A percentile compares a stretch with the other conserved stretches of the same genome.
These are phyloP conservation scores for Tyria jacobaeae DNA, from an alignment of 2,888 invertebrate species.

Conservation along the genomic window DNA sequence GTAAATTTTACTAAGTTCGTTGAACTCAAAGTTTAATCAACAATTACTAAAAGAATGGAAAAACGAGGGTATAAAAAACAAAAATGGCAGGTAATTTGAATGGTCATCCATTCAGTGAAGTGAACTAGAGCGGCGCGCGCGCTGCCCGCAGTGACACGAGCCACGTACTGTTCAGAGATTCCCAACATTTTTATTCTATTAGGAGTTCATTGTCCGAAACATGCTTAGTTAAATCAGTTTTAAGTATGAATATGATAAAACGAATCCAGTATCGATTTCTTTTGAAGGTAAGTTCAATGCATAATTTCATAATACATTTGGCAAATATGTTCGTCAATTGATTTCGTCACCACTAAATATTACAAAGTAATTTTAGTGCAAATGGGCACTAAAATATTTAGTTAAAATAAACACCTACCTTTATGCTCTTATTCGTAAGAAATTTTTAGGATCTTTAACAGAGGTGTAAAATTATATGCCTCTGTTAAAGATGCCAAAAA, in stretches of 20 bases:
- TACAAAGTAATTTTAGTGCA: conserved; percentile 17
- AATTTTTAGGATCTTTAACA: not conserved
- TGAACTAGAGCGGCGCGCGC: conserved; percentile 72
- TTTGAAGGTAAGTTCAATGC: too few relatives aligned
- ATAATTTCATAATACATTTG: not conserved
- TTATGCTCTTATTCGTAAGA: conserved; percentile 1
- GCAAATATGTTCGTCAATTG: not conserved
- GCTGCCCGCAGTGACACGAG: conserved; percentile 74
- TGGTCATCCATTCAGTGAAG: conserved; percentile 70
- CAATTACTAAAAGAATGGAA: conserved; percentile 68
- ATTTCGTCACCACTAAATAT: conserved; percentile 20
- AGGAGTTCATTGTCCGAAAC: conserved; percentile 40
- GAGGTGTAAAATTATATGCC: conserved; percentile 1
- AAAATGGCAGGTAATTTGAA: conserved; percentile 73
- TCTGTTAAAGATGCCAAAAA: too few relatives aligned
- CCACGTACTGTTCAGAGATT: conserved; percentile 58
- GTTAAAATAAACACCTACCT: not conserved
- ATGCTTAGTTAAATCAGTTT: conserved; percentile 41
- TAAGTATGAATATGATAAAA: not conserved
- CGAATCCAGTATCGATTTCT: not conserved
- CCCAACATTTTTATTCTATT: conserved; percentile 58
- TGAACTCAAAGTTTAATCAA: conserved; percentile 67
- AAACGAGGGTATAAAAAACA: conserved; percentile 67
- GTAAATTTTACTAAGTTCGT: conserved; percentile 54
- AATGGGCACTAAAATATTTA: not conserved